A percentile compares a stretch with the other conserved stretches of the same genome.
Conservation (phyloP, 2,888 invertebrate species). For the Ptychoptera contaminata region DNA sequence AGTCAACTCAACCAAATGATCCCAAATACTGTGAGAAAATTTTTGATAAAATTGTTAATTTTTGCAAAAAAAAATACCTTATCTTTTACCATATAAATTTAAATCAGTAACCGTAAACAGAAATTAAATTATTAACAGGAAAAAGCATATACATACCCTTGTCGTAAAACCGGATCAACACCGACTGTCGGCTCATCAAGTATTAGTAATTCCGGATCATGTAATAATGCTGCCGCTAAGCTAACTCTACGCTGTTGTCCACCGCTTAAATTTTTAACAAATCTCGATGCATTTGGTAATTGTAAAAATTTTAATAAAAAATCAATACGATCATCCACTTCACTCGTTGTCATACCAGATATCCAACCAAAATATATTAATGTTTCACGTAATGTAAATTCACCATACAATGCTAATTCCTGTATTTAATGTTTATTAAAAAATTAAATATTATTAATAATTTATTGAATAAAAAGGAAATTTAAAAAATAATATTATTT, state of each 20-base stretch:
- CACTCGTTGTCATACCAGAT: slow-evolving; percentile 51
- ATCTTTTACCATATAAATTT: slow-evolving; percentile 1
- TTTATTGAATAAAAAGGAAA: slow-evolving; percentile 7
- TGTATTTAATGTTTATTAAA: slow-evolving; percentile 20
- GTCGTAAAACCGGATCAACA: slow-evolving; percentile 74
- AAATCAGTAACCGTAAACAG: neutral
- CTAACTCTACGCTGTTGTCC: slow-evolving; percentile 83
- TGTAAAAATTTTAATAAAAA: slow-evolving; percentile 53
- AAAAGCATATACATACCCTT: slow-evolving; percentile 35
- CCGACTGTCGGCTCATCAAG: slow-evolving; percentile 90
- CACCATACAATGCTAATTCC: slow-evolving; percentile 60
- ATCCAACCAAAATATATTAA: slow-evolving; percentile 73
- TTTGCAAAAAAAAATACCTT: too few relatives aligned
- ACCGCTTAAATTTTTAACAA: slow-evolving; percentile 69
- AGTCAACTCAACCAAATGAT: slow-evolving; percentile 63
- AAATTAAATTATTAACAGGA: neutral
- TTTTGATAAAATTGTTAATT: too few relatives aligned
- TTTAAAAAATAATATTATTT: slow-evolving; percentile 13
- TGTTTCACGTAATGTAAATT: slow-evolving; percentile 67
- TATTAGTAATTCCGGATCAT: slow-evolving; percentile 78
- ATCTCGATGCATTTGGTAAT: slow-evolving; percentile 37
- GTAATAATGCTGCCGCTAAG: slow-evolving; percentile 72
- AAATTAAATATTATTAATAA: neutral
- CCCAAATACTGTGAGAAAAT: slow-evolving; percentile 52
- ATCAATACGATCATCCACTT: slow-evolving; percentile 52